Evolutionary conservation across 37 sponge, comb jelly and placozoan genomes (phyloP).

Genomic region (Hormiphora californensis): DNA sequence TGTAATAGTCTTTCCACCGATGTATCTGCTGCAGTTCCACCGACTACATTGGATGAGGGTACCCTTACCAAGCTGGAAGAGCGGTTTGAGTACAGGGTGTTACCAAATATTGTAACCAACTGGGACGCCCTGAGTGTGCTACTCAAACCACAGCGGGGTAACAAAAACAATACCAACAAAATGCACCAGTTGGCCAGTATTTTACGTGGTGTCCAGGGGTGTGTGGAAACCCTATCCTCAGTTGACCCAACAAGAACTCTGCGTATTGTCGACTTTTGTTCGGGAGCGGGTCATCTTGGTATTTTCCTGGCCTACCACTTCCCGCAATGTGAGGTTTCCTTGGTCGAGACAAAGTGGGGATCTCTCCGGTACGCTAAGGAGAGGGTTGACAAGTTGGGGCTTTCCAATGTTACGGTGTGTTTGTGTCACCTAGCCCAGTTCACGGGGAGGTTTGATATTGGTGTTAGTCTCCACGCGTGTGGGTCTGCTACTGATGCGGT

Average conservation of each 20-base stretch:
- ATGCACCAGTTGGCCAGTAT: constrained; percentile 31
- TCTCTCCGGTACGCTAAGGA: constrained; percentile 22
- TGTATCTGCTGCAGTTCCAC: too few relatives aligned
- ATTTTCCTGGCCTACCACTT: constrained; percentile 35
- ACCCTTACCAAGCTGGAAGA: too few relatives aligned
- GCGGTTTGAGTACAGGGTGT: too few relatives aligned
- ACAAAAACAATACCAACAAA: constrained; percentile 25
- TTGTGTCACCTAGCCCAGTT: constrained; percentile 14
- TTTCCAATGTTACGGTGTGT: not conserved
- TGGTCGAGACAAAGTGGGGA: constrained; percentile 42
- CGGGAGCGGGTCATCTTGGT: constrained; percentile 44
- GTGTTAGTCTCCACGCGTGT: constrained; percentile 45
- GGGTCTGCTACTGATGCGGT: constrained; percentile 15
- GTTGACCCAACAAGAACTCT: not conserved
- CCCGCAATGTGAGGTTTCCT: not conserved
- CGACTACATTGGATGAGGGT: too few relatives aligned
- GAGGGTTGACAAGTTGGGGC: constrained; percentile 17
- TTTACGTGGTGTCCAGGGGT: not conserved
- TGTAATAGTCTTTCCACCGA: too few relatives aligned
- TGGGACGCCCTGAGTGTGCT: not conserved
- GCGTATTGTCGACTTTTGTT: constrained; percentile 50
- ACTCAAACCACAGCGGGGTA: not conserved
- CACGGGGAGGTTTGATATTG: not conserved
- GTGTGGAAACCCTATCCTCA: not conserved
- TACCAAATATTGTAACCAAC: too few relatives aligned